Base-by-base conservation (phyloP, 2,113 vertebrate genomes). In the Octodon degus region DNA sequence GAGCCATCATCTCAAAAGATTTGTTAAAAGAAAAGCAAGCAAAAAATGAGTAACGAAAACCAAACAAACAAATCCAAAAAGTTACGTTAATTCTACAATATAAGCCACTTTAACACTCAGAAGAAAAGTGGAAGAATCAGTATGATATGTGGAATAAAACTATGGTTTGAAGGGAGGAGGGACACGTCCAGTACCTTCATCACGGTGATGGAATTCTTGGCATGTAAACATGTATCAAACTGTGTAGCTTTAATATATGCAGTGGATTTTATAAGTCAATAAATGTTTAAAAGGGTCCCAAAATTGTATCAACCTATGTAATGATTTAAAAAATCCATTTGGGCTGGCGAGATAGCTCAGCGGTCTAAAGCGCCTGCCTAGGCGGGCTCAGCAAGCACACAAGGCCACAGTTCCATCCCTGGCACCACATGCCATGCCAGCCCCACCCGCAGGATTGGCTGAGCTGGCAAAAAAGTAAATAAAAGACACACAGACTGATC, bases 71-170 rank as follows among this genome's bases (percentile, higher is more conserved):
- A 7, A 16, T 14, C 32, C 32, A 58, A 40, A 77, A 37, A 74
- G 43, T 16, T 17, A 47, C 30, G 24, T 77, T 30, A 77, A 47
- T 47, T 32, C 17, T 3, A 20, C 86, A 82, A 58, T 20, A 19
- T 32, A 40, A 30, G 53, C 22, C 20, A 40, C 32, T 81, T 37
- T 53, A 86, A 93, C 40, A 58, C 24, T n/a, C 34, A n/a, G 34
- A 70, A 20, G 67, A n/a, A 68, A 17, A n/a, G n/a, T n/a, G 67
- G 34, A 14, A 74, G 63, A 32, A 11, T 17, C 72, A 40, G 0
- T 0, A 27, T 20, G 43, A 0, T 14, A 2, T 2, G 3, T 0
- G 14, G 24, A 50, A 43, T 4, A 10, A 70, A 62, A 0, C 8
- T 9, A 25, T 43, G 30, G 30, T 19, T 25, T 3, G 7, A 24